phyloP scores from a whole-genome alignment of 1,140 invertebrate genomes.

The Psilanteris sp. region DNA sequence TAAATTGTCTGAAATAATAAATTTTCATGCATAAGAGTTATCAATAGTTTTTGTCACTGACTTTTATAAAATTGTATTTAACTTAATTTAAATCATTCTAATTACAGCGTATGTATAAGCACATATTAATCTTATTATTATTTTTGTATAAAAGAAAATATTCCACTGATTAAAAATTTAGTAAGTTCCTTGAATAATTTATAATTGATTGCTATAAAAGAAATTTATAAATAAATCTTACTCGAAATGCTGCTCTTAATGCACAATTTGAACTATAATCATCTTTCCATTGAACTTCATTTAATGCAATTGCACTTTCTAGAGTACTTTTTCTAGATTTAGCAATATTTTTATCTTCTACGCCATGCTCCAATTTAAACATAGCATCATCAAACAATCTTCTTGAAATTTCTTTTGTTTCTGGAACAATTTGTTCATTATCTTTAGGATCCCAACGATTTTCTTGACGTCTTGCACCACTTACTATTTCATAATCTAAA shows the following conservation, averaged over 20 bases:
- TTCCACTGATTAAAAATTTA: too few species aligned
- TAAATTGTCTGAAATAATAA: too few species aligned
- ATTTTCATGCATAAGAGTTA: too few species aligned
- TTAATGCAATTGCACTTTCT: conserved; percentile 86
- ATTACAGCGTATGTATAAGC: too few species aligned
- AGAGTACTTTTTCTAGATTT: conserved; percentile 86
- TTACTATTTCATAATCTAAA: conserved; percentile 97
- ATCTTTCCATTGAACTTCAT: conserved; percentile 91
- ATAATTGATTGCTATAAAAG: too few species aligned
- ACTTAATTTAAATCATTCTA: conserved; percentile 1
- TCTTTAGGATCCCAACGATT: conserved; percentile 98
- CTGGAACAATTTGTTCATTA: conserved; percentile 96
- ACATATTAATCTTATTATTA: too few species aligned
- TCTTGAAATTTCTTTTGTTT: conserved; percentile 93
- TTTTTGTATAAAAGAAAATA: too few species aligned
- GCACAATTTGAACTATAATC: conserved; percentile 93
- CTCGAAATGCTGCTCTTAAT: conserved; percentile 90
- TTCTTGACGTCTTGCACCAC: conserved; percentile 96
- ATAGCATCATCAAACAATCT: conserved; percentile 96
- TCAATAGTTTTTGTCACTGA: too few species aligned
- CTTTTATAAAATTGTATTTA: too few species aligned
- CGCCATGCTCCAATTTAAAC: conserved; percentile 96
- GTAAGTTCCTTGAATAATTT: too few species aligned
- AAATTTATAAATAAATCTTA: too few species aligned
- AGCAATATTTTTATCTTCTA: conserved; percentile 87